phyloP scores from a whole-genome alignment of 2,797 vertebrate genomes.

The Argya squamiceps region DNA sequence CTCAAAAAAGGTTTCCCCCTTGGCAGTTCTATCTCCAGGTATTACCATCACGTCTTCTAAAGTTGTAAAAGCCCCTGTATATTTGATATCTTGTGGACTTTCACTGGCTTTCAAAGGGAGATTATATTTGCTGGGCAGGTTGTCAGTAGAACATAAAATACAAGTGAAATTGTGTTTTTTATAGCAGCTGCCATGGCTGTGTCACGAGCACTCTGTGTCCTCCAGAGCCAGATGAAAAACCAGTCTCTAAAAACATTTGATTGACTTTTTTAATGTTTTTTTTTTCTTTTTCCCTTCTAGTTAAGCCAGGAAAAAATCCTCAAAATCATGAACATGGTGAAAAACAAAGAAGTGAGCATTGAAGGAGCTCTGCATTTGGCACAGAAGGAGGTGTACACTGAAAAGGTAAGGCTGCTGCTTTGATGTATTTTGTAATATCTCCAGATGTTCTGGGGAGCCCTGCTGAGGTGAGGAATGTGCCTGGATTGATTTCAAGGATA shows the following conservation, averaged over 20 bases:
- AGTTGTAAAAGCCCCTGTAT: not conserved
- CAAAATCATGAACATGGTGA: constrained; percentile 82
- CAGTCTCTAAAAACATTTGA: not conserved
- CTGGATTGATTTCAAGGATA: not conserved
- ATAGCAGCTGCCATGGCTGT: not conserved
- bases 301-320: constrained; percentile 84
- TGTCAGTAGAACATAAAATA: constrained; percentile 13
- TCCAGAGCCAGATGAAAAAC: not conserved
- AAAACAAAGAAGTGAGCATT: constrained; percentile 79
- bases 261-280: not conserved
- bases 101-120: constrained; percentile 31
- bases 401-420: constrained; percentile 46
- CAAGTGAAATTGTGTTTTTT: constrained; percentile 22
- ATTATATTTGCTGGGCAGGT: constrained; percentile 5
- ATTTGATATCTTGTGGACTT: constrained; percentile 16
- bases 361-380: constrained; percentile 80
- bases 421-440: not conserved
- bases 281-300: not conserved
- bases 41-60: not conserved
- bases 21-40: not conserved
- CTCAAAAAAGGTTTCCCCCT: not conserved
- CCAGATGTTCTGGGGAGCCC: not conserved
- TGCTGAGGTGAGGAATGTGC: not conserved
- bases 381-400: constrained; percentile 17
- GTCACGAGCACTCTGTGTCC: not conserved